These are phyloP conservation scores for Drosophila burlai DNA, from an alignment of 1,140 invertebrate species.

Conservation along the genomic window DNA sequence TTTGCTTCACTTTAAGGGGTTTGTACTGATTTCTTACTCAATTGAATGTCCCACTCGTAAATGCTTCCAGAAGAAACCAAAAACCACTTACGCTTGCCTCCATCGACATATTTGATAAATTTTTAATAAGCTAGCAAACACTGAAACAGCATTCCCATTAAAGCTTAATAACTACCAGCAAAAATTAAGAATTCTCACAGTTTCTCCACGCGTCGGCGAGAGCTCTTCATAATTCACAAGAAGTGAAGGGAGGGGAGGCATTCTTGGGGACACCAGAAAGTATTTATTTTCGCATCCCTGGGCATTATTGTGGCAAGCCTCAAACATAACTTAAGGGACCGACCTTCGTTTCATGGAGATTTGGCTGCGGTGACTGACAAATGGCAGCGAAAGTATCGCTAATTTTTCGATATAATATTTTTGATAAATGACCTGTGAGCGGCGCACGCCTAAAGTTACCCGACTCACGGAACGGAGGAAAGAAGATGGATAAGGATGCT, in stretches of 20 bases:
- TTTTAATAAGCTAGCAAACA: neutral
- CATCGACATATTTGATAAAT: conserved; percentile 1
- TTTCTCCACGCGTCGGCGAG: neutral
- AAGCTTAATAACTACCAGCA: conserved; percentile 18
- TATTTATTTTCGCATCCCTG: conserved; percentile 58
- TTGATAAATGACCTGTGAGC: conserved; percentile 48
- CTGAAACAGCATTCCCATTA: conserved; percentile 23
- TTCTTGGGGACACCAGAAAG: conserved; percentile 26
- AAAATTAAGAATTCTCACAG: conserved; percentile 28
- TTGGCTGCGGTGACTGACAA: conserved; percentile 30
- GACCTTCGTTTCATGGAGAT: conserved; percentile 64
- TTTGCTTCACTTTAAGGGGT: neutral
- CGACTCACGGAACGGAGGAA: conserved; percentile 10
- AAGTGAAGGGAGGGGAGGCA: neutral
- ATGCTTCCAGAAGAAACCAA: neutral
- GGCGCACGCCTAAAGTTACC: conserved; percentile 21
- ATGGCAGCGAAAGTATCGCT: conserved; percentile 32
- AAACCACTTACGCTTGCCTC: neutral
- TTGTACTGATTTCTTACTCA: neutral
- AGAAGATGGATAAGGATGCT: conserved; percentile 27
- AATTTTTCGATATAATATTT: conserved; percentile 49
- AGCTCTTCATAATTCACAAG: conserved; percentile 57
- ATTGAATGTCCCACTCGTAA: neutral
- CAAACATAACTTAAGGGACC: conserved; percentile 27
- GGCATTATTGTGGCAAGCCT: conserved; percentile 39